Evolutionary conservation across 2,113 vertebrate genomes (phyloP), one percentile per base, ranked within the genome.

Genomic region (Glaucidium brasilianum): DNA sequence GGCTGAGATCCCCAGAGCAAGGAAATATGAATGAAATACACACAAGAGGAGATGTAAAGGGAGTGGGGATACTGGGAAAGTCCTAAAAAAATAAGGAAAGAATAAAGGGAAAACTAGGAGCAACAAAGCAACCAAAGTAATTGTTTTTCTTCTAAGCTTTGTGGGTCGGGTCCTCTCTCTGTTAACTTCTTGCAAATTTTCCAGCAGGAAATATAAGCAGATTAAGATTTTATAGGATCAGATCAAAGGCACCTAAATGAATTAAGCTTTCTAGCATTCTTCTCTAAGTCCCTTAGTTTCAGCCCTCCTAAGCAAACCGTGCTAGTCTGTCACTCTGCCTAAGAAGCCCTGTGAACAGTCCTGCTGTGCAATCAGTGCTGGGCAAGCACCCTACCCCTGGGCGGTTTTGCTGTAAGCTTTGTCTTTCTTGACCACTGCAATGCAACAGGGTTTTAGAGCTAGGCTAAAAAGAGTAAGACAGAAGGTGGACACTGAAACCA

Each of bases 361-460:
- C 60, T 58, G 27, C 47, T 2, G 2, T 26, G 35, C 27, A 55
- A 21, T 15, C 14, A 6, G 21, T 9, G 3, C 47, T 3, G 15
- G 52, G 45, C 49, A n/a, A 32, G 21, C 15, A 29, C 20, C 10
- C 1, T 32, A 30, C 4, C 45, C 17, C 2, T 1, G 0, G 7
- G 4, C 37, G 52, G 50, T 43, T 89, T 35, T 56, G 8, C 35
- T 2, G 0, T 49, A 11, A 87, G 35, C 41, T 90, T 82, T 43
- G 77, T 11, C 52, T 58, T 47, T 43, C 67, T 37, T 84, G 72
- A 80, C 19, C 26, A 30, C 34, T 27, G 19, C 59, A 72, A 12
- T 0, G 5, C 49, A 50, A 30, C 0, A 5, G 35, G 26, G 59
- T 64, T 91, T 73, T 37, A 76, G 35, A 67, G 3, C 21, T 34